Base-by-base conservation (phyloP, 2,888 invertebrate genomes). In the Alcis repandata region DNA sequence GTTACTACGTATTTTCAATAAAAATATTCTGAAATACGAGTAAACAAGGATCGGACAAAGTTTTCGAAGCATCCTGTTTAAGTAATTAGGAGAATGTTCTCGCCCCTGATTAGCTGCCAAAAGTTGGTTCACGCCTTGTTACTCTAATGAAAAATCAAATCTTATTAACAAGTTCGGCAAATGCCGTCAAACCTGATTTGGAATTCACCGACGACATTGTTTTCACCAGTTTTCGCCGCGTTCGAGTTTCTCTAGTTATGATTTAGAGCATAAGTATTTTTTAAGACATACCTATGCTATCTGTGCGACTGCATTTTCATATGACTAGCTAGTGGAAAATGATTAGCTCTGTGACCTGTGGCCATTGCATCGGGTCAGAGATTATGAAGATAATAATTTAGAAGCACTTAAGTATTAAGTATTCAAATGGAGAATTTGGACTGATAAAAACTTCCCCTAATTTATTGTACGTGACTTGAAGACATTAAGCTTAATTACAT, bases 171-270 rank as follows among this genome's bases (percentile, higher is more conserved):
- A 64, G 63, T 64, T 64, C n/a, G 53, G 43, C 22, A 56, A 51
- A 59, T 20, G n/a, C 13, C 4, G 38, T 13, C 41, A 62, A 57
- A 49, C 15, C 54, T 52, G 57, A 65, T 63, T 59, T 52, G 15
- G 19, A 36, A 59, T 62, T 49, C 57, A 40, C 45, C 32, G 59
- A n/a, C 45, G 46, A 61, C 58, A 33, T 61, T 63, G 52, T 59
- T 64, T 60, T 59, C 58, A 40, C 48, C 49, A 52, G 63, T 32
- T 65, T 64, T 40, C 51, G 48, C 46, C 22, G 46, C 52, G 48
- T 63, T 73, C 73, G 70, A 79, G 74, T 75, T 80, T 68, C 67
- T 59, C 66, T 75, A 75, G 77, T 79, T 75, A 75, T 70, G 72
- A 71, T 73, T 70, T 70, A 64, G 66, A 65, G 75, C 75, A 77